Conservation (phyloP, 2,888 invertebrate species). For the Peribatodes rhomboidaria region DNA sequence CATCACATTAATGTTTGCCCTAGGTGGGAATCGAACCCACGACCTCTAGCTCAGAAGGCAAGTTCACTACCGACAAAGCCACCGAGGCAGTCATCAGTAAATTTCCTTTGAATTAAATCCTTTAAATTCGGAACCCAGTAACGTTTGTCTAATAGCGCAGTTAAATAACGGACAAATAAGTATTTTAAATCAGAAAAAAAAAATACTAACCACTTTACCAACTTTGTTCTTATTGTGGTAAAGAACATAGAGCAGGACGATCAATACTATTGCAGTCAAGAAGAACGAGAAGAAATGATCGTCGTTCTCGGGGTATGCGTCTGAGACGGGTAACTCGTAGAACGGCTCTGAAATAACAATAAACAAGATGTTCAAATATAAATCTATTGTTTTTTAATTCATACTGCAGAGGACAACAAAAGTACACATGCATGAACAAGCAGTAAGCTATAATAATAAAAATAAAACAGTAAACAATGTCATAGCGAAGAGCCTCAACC, state of each 20-base stretch:
- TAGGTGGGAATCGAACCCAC: too few species aligned
- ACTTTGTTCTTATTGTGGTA: conserved; percentile 82
- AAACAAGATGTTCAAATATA: not conserved
- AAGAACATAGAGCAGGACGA: conserved; percentile 73
- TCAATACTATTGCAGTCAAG: conserved; percentile 72
- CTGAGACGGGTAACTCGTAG: conserved; percentile 47
- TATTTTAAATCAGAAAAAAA: not conserved
- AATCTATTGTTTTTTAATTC: not conserved
- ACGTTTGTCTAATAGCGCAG: too few species aligned
- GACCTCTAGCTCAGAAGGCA: too few species aligned
- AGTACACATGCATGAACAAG: too few species aligned
- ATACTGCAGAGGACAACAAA: too few species aligned
- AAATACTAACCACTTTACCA: conserved; percentile 75
- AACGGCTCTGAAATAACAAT: conserved; percentile 17
- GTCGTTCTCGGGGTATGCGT: conserved; percentile 68
- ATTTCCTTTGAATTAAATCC: too few species aligned
- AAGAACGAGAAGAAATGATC: conserved; percentile 82
- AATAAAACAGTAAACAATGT: too few species aligned
- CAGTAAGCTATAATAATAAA: too few species aligned
- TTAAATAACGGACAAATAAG: not conserved
- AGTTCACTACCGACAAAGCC: too few species aligned
- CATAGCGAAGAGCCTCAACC: too few species aligned
- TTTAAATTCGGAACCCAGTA: not conserved
- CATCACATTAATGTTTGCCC: too few species aligned
- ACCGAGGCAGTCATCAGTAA: too few species aligned